Evolutionary conservation across 2,888 invertebrate genomes (phyloP).

Genomic region (Kryphioiulus occultus): DNA sequence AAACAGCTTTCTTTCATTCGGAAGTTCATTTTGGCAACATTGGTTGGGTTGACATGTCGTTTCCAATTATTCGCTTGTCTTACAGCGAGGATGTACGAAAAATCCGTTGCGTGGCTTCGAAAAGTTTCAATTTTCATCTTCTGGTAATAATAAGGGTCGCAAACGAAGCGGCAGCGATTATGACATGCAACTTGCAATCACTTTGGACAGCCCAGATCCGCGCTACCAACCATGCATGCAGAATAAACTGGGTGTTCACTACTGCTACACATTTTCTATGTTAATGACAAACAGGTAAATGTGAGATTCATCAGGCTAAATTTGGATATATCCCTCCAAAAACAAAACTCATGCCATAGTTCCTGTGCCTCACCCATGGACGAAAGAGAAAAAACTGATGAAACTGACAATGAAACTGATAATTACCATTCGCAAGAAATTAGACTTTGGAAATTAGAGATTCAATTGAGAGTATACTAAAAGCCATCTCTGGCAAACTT

Average conservation of each 20-base stretch:
- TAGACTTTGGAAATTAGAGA: too few relatives aligned
- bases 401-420: too few relatives aligned
- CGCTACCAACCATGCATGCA: background rate
- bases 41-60: slow-evolving; percentile 24
- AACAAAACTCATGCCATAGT: too few relatives aligned
- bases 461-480: too few relatives aligned
- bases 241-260: background rate
- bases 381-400: background rate
- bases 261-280: background rate
- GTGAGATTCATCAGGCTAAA: background rate
- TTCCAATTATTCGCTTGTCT: slow-evolving; percentile 44
- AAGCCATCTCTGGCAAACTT: too few relatives aligned
- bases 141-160: slow-evolving; percentile 32
- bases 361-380: too few relatives aligned
- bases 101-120: background rate
- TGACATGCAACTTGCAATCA: slow-evolving; percentile 4
- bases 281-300: background rate
- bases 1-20: slow-evolving; percentile 29
- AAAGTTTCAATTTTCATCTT: slow-evolving; percentile 28
- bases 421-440: too few relatives aligned
- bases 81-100: background rate
- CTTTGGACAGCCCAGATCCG: slow-evolving; percentile 9
- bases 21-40: slow-evolving; percentile 30
- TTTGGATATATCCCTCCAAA: background rate
- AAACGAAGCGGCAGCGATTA: background rate